Conservation (phyloP, 2,888 invertebrate species). For the Calliscelio sp. region DNA sequence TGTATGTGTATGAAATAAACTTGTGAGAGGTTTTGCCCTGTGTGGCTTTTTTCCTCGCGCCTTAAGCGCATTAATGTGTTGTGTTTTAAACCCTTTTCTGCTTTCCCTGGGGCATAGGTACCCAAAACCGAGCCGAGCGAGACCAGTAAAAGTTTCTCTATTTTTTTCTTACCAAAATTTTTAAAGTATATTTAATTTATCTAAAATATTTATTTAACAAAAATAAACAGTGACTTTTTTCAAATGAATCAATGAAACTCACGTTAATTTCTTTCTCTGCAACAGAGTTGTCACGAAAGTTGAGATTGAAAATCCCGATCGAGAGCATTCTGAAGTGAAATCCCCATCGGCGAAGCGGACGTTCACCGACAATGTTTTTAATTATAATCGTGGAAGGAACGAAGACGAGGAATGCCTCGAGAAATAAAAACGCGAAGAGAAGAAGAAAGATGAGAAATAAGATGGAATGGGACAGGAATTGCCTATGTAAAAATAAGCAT, state of each 20-base stretch:
- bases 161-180: no score
- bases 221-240: no score
- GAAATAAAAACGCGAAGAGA: constrained; percentile 23
- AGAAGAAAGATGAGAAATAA: constrained; percentile 52
- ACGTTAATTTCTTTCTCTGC: constrained; percentile 49
- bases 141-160: no score
- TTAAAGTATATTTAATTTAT: no score
- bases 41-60: no score
- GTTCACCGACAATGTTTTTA: constrained; percentile 59
- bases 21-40: no score
- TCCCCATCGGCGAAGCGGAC: constrained; percentile 44
- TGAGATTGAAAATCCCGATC: constrained; percentile 65
- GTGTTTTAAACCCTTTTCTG: no score
- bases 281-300: constrained; percentile 54
- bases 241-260: constrained; percentile 44
- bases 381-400: constrained; percentile 53
- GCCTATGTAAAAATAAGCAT: constrained; percentile 44
- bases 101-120: no score
- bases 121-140: no score
- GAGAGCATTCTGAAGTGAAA: constrained; percentile 52
- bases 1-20: no score
- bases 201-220: no score
- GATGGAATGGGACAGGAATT: constrained; percentile 53
- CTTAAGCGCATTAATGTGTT: no score
- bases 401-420: constrained; percentile 6